Conservation (phyloP, 1,140 invertebrate species). For the Spodoptera litura region DNA sequence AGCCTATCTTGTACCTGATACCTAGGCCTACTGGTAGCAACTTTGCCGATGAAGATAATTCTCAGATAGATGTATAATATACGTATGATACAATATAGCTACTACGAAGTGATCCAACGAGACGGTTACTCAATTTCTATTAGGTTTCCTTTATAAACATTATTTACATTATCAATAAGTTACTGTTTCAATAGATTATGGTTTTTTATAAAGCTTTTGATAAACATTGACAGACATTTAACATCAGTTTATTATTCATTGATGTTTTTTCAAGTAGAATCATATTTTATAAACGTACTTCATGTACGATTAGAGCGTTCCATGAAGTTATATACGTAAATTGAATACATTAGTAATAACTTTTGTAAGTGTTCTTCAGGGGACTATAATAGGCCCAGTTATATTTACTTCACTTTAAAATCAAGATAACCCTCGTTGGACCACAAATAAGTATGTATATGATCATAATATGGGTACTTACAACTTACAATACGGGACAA, state of each 20-base stretch:
- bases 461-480: neutral
- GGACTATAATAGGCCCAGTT: neutral
- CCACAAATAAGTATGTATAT: neutral
- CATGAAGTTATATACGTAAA: no score
- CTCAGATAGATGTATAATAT: neutral
- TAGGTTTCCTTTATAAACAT: neutral
- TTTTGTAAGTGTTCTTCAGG: neutral
- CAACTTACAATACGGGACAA: constrained; percentile 18
- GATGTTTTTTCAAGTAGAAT: no score
- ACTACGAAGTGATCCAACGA: neutral
- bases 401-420: neutral
- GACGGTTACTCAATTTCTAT: neutral
- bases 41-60: neutral
- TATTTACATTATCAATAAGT: no score
- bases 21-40: neutral
- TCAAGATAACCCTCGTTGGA: neutral
- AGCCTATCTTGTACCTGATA: neutral
- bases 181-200: no score
- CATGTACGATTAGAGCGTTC: no score
- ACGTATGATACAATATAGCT: constrained; percentile 7
- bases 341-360: no score
- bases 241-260: no score
- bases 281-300: no score
- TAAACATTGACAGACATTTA: no score
- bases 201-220: no score